Evolutionary conservation across 2,113 vertebrate species (phyloP), one percentile per base, ranked within the genome.

Genomic region (Actinemys pallida): DNA sequence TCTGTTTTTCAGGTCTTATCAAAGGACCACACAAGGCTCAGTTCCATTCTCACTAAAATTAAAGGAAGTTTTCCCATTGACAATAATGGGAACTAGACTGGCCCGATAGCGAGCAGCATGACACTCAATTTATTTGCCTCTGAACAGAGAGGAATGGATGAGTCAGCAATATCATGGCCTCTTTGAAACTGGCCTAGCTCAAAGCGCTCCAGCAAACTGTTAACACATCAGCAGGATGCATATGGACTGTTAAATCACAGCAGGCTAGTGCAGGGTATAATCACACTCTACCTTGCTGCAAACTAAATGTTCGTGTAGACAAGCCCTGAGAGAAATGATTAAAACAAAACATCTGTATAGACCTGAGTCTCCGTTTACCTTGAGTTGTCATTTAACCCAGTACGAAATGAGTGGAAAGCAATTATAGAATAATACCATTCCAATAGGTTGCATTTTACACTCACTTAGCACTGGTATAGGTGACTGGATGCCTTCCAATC

Each of bases 1-100:
- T 96, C 92, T 91, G 87, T 95, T 93, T 96, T 91, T 83, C 91
- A 96, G 89, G 95, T 87, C 78, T 94, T 97, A 96, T 95, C 97
- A 97, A 95, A 97, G 52, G 19, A 53, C 52, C 52, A 53, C 8
- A 4, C 19, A 54, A 54, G 75, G 87, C 95, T 85, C 85, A 59
- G 84, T 75, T n/a, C 1, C 0, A 72, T 57, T 88, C 39, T 52
- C 47, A 79, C 0, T 14, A 81, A 95, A 96, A 87, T 16, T 90
- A 90, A 89, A 94, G 72, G 78, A 93, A 93, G 91, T 47, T 54
- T 54, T 83, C 79, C 84, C 88, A 75, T 90, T 94, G 95, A 69
- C 54, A 65, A 85, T 92, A 96, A 88, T 75, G 50, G 87, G 65
- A 95, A 47, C 50, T 54, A 50, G 72, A 45, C 19, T 45, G 42